These are phyloP conservation scores for Lucinisca nassula DNA, from an alignment of 2,888 invertebrate genomes.

Conservation along the genomic window DNA sequence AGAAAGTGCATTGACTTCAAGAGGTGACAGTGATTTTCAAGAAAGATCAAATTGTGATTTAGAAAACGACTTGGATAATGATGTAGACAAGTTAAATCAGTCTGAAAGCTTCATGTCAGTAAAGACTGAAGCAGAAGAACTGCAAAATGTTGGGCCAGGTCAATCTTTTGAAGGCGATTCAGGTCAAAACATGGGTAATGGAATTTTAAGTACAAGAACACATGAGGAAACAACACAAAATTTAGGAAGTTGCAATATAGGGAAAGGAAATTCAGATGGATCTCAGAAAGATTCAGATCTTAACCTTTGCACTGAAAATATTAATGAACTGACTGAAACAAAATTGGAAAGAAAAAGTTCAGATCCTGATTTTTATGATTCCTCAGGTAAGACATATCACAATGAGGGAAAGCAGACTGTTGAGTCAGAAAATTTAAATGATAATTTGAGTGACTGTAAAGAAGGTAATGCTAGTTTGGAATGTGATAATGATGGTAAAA, in stretches of 20 bases:
- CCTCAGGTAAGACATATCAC: too few relatives aligned
- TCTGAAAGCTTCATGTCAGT: background rate
- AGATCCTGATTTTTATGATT: background rate
- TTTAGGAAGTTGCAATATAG: conserved; percentile 1
- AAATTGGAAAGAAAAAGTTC: background rate
- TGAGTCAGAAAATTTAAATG: too few relatives aligned
- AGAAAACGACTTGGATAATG: background rate
- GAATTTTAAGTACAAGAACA: background rate
- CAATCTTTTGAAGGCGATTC: too few relatives aligned
- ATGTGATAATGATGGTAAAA: background rate
- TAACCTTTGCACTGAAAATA: background rate
- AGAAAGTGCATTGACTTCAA: too few relatives aligned
- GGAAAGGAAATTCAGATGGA: background rate
- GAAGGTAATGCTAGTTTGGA: background rate
- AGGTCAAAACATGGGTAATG: too few relatives aligned
- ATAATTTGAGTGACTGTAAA: background rate
- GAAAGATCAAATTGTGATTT: background rate
- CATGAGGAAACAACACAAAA: background rate
- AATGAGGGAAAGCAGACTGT: too few relatives aligned
- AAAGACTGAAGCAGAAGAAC: background rate
- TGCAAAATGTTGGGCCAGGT: too few relatives aligned
- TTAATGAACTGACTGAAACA: background rate
- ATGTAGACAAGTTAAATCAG: background rate
- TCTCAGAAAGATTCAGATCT: background rate
- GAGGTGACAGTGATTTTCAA: background rate